A percentile compares a stretch with the other conserved stretches of the same genome.
Conservation (phyloP, 2,797 vertebrate genomes). For the Dryobates pubescens region DNA sequence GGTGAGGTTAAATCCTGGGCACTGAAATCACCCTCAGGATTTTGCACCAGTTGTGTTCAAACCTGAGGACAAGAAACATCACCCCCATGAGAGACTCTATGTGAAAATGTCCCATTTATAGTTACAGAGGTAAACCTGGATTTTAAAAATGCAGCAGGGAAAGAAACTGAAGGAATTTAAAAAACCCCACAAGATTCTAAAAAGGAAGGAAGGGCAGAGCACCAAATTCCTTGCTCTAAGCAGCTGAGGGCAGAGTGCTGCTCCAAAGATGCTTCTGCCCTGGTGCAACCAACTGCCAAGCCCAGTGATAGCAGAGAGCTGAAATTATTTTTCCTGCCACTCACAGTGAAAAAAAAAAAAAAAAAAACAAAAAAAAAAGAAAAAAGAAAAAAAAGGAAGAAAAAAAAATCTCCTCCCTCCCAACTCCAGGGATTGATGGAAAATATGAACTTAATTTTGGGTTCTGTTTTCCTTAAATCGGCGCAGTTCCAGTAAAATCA, state of each 20-base stretch:
- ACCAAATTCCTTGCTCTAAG: background rate
- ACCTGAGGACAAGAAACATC: background rate
- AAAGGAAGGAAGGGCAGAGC: background rate
- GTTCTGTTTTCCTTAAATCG: constrained; percentile 67
- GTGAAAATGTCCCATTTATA: fast-evolving
- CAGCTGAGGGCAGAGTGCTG: background rate
- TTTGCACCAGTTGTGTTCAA: fast-evolving
- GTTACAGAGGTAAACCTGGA: fast-evolving
- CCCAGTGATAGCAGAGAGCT: background rate
- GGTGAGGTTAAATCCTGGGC: background rate
- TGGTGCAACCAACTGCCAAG: background rate
- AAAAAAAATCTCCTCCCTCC: background rate
- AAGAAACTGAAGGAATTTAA: background rate
- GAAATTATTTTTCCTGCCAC: background rate
- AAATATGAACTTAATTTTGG: constrained; percentile 69
- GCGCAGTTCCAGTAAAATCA: constrained; percentile 73
- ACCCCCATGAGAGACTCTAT: fast-evolving
- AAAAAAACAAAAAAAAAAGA: too few relatives aligned
- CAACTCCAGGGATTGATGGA: background rate
- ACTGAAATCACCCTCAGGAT: background rate
- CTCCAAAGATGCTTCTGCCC: background rate
- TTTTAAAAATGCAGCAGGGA: background rate
- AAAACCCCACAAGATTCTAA: fast-evolving
- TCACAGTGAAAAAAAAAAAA: background rate
- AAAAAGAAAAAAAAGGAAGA: too few relatives aligned